Evolutionary conservation across 2,113 vertebrate genomes (phyloP), one percentile per base, ranked within the genome.

Genomic region (Dasyprocta punctata): DNA sequence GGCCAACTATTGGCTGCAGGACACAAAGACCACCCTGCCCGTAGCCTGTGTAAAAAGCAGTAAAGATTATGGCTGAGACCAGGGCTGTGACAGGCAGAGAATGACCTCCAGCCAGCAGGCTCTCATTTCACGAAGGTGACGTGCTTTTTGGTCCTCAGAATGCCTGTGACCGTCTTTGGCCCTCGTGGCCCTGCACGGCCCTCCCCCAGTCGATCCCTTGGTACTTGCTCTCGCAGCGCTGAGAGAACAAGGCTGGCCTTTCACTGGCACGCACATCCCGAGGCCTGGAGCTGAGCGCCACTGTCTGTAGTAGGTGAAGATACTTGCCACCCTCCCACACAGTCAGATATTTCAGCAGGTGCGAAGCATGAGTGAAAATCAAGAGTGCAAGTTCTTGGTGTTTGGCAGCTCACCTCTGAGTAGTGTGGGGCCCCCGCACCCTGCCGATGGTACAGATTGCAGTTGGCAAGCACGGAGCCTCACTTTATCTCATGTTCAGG

Each of bases 1-100:
- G 20, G 9, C 16, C 2, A 1, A 17, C 9, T 2, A 4, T 10
- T 6, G 16, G 24, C 65, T 1, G 0, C 7, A 2, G 7, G 3
- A 6, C 26, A 14, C 1, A 1, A 77, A 58, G 36, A 6, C 60
- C 52, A 7, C 19, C 78, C 44, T 52, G 58, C 36, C 20, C 41
- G 12, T 11, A 11, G 6, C 0, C 5, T 7, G 10, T 1, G 9
- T 6, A 30, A 11, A n/a, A 17, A 85, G 28, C 36, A 24, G 33
- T 26, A 12, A 13, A 26, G 3, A 54, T 54, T 30, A n/a, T 4
- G 22, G 19, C 71, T 44, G 13, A 54, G 19, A 26, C 6, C 20
- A 38, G 8, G 14, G 28, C 4, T 0, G 38, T 22, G 71, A 44
- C 0, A 0, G 9, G 1, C 12, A 1, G 24, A 36, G 61, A 36